A percentile compares a stretch with the other conserved stretches of the same genome.
Conservation (phyloP, 2,113 vertebrate genomes). For the Nycticorax nycticorax region DNA sequence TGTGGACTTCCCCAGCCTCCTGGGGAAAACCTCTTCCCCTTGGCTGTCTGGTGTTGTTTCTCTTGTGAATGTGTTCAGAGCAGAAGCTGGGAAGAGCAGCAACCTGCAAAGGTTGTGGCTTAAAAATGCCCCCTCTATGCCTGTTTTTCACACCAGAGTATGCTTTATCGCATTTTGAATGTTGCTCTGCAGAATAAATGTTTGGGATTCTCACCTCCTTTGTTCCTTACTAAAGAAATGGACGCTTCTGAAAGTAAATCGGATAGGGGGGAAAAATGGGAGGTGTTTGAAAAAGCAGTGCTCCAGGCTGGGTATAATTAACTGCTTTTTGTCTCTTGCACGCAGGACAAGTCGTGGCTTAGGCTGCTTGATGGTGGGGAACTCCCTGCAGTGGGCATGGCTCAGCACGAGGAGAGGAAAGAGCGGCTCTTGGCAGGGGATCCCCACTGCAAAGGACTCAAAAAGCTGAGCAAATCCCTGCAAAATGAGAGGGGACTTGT, state of each 20-base stretch:
- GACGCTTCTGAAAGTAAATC: neutral
- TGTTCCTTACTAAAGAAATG: neutral
- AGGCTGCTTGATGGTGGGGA: neutral
- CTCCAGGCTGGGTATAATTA: conserved; percentile 5
- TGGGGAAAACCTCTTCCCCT: neutral
- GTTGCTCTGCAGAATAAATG: neutral
- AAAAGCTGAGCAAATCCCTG: neutral
- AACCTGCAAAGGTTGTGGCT: neutral
- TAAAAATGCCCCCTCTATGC: neutral
- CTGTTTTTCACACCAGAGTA: accelerated
- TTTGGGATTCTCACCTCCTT: neutral
- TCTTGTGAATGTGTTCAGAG: neutral
- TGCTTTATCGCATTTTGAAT: accelerated
- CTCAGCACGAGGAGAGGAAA: neutral
- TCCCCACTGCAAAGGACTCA: accelerated
- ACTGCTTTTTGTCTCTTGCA: neutral
- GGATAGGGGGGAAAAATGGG: neutral
- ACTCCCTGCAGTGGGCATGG: neutral
- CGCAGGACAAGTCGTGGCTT: neutral
- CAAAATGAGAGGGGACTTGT: neutral
- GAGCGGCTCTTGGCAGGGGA: neutral
- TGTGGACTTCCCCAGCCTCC: neutral
- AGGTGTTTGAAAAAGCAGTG: neutral
- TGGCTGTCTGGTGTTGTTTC: neutral
- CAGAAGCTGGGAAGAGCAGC: neutral